phyloP scores from a whole-genome alignment of 2,113 vertebrate genomes.

The Stegostoma tigrinum region DNA sequence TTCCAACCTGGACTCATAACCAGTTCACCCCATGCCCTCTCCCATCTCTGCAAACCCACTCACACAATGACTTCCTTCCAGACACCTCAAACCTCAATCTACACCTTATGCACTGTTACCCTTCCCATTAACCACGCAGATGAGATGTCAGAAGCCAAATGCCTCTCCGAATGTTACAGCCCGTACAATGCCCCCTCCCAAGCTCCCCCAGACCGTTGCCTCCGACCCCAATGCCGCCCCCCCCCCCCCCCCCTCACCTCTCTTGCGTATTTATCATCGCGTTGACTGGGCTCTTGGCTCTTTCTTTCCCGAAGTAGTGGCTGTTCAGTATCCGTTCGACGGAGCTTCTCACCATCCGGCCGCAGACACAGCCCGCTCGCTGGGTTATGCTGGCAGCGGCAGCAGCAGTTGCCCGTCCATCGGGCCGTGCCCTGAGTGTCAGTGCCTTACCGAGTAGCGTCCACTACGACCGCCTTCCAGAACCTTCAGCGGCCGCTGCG shows the following conservation, averaged over 20 bases:
- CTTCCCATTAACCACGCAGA: conserved; percentile 47
- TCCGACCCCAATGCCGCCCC: background rate
- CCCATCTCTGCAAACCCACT: no score
- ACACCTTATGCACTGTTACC: conserved; percentile 38
- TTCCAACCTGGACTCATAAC: background rate
- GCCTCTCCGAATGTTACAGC: conserved; percentile 49
- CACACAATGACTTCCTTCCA: no score
- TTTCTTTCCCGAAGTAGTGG: conserved; percentile 32
- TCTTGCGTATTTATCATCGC: background rate
- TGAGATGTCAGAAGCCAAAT: conserved; percentile 45
- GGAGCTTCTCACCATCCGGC: conserved; percentile 30
- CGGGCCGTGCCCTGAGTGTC: no score
- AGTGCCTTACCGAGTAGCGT: no score
- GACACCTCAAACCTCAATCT: background rate
- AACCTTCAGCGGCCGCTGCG: background rate
- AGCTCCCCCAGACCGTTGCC: background rate
- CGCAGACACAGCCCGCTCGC: background rate
- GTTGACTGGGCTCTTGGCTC: background rate
- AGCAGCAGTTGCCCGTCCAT: background rate
- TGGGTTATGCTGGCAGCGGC: background rate
- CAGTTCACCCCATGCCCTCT: background rate
- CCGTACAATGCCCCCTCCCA: conserved; percentile 38
- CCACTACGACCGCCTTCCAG: background rate
- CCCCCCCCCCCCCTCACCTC: background rate
- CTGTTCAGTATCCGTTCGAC: conserved; percentile 35